Evolutionary conservation across 2,888 invertebrate genomes (phyloP), one percentile per base, ranked within the genome.

Genomic region (Folsomia candida): DNA sequence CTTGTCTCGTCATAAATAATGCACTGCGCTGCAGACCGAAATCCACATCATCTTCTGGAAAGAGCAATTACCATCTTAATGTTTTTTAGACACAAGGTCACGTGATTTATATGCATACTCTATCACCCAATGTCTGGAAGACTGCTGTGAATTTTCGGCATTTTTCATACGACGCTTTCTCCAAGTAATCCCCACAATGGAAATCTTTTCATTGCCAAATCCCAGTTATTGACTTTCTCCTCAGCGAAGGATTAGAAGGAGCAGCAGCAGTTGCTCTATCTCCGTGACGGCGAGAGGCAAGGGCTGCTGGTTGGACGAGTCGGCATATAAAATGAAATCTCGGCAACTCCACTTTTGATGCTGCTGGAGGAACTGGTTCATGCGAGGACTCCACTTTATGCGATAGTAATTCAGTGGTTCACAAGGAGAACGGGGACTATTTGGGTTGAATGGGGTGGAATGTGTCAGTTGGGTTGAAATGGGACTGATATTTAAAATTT

Each of bases 141-240:
- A 37, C 6, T 14, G 14, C 6, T 9, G 37, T 37, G 37, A 62
- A 62, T 64, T 47, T 25, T 22, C 29, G 9, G 29, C 6, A 64
- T 64, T 64, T 64, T 64, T 64, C 51, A 37, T 51, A 22, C 47
- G 20, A 37, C 14, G 37, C 37, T 22, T 51, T 51, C 57, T 22
- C n/a, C 24, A 64, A 29, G 47, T 18, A 64, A 54, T 54, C 54
- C 57, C 54, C 28, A 65, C 65, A 65, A 65, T 65, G 65, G 57
- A 65, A 57, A 57, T 65, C 65, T 65, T 65, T 65, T 54, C 27
- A 54, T 51, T 65, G 65, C 65, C 65, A 65, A 65, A 65, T 65
- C 65, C 57, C 57, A 26, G 65, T 65, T 65, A 65, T 65, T 65
- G 65, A 57, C 65, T 65, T 64, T 65, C 65, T 62, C 29, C 27